Base-by-base conservation (phyloP, 2,797 vertebrate genomes). In the Holocentrus rufus region DNA sequence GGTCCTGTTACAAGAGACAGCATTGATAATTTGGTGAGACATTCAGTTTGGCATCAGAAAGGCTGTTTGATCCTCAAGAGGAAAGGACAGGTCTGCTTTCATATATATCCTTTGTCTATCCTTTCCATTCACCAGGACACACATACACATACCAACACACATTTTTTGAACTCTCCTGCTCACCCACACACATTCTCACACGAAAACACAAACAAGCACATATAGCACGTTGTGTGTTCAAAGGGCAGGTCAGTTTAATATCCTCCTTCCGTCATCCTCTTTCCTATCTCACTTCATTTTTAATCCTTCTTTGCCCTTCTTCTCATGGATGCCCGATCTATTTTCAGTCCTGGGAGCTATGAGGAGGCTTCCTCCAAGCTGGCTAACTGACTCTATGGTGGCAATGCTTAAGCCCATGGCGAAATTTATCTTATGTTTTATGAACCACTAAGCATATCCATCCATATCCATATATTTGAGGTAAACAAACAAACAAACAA, bases 131-230 rank as follows among this genome's bases (percentile, higher is more conserved):
- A 36, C 17, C 25, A 15, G 54, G 15, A 68, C 66, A 69, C 66
- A 49, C 47, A 49, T 7, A 20, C 54, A 58, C 36, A 57, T 27
- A 27, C 54, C 47, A 23, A 42, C 52, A 67, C 34, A 56, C 52
- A 44, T 10, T 42, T 42, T 13, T 13, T 42, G 39, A 11, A 1
- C 9, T 36, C 25, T 27, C 25, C 25, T 27, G 25, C 25, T 27
- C 25, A 27, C 25, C 25, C 42, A 56, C 34, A 42, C 20, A 46
- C 47, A 67, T 30, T 22, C 36, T 23, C 31, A 39, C 52, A 44
- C 53, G 36, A 10, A 39, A 30, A 34, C n/a, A 60, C n/a, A 60
- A n/a, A 44, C 34, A 49, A 31, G 31, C 49, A 54, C 7, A 61
- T 18, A 44, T 42, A 47, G 46, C 15, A 47, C 7, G 46, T 15